Evolutionary conservation across 2,113 vertebrate species (phyloP).

Genomic region (Megatriorchis doriae): DNA sequence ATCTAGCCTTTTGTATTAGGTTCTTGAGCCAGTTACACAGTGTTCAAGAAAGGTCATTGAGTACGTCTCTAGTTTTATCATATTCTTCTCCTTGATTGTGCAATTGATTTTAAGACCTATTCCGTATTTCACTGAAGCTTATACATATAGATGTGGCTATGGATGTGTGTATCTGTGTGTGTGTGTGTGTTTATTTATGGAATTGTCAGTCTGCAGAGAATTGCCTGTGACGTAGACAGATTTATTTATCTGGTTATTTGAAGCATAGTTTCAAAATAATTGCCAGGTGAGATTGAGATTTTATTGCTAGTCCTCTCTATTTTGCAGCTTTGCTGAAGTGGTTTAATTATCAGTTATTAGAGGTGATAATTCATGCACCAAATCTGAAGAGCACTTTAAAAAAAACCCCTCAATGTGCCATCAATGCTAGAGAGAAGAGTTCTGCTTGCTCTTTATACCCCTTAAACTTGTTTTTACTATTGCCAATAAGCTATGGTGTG

Average conservation of each 20-base stretch:
- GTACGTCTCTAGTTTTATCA: not conserved
- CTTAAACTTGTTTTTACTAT: not conserved
- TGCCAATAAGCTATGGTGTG: not conserved
- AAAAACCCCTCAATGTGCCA: not conserved
- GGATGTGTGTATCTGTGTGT: not conserved
- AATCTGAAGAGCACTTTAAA: conserved; percentile 32
- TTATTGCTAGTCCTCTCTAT: conserved; percentile 40
- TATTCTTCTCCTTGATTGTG: not conserved
- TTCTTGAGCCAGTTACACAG: not conserved
- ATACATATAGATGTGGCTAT: not conserved
- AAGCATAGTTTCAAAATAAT: conserved; percentile 34
- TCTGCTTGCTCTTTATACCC: not conserved
- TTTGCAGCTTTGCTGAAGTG: conserved; percentile 60
- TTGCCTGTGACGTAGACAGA: not conserved
- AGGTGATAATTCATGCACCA: conserved; percentile 66
- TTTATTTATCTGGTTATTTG: conserved; percentile 45
- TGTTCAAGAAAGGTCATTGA: not conserved
- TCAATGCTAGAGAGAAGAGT: not conserved
- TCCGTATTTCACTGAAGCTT: not conserved
- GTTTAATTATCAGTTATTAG: conserved; percentile 71
- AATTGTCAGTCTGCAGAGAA: not conserved
- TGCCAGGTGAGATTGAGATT: conserved; percentile 33
- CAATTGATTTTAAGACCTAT: not conserved
- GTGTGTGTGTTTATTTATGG: conserved; percentile 14
- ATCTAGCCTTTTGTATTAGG: not conserved